Base-by-base conservation (phyloP, 1,140 invertebrate species). In the Pygmarrhopalites habei region DNA sequence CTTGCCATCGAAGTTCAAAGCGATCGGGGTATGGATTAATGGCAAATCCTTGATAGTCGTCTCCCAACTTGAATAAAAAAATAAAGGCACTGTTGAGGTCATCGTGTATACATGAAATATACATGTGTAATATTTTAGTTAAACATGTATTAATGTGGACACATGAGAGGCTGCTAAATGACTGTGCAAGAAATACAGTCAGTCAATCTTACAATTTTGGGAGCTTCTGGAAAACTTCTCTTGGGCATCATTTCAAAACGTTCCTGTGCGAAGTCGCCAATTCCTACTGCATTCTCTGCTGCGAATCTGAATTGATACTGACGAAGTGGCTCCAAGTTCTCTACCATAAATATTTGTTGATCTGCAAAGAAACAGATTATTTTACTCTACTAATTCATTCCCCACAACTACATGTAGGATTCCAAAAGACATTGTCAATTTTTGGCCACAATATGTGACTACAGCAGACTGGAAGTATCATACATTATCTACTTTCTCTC, bases 241-340 rank as follows among this genome's bases (percentile, higher is more conserved):
- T 78, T 77, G 0, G 82, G 81, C 80, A 82, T 83, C 0, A 77
- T 78, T 66, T 83, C 80, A 0, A 76, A 74, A 32, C 58, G 63
- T 30, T 79, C 75, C 19, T 80, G 78, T 21, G 80, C 81, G 84
- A 85, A 94, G 21, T 81, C 79, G 23, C 90, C 88, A 17, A 83
- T 73, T 15, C 91, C 92, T 1, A 92, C 91, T 68, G 86, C 83
- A 76, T 93, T 95, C 43, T 81, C 77, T 0, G 89, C 90, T 3
- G 87, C 85, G 74, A 95, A 93, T 60, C 86, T 82, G 76, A 95
- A 92, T 58, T 84, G 80, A 74, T 95, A 95, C 0, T 79, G 77
- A n/a, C 82, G 86, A 76, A 87, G 81, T 0, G 92, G 90, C 63
- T 80, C 77, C 47, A 95, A 77, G 58, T 83, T 80, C 72, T 93